Base-by-base conservation (phyloP, 2,113 vertebrate species). In the Strix uralensis region DNA sequence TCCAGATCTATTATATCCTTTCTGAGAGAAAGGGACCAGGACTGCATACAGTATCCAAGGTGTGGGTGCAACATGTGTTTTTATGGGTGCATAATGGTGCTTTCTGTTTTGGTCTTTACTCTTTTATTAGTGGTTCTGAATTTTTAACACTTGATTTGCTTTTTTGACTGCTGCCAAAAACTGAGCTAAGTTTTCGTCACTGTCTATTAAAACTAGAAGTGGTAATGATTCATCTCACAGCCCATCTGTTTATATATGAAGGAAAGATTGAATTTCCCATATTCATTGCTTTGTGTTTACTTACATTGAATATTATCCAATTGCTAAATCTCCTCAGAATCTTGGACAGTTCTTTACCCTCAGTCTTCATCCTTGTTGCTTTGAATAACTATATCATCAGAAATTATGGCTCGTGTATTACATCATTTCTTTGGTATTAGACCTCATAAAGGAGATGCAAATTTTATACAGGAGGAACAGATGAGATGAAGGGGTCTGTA, bases 61-160 rank as follows among this genome's bases (percentile, higher is more conserved):
- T 54, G 29, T 69, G 73, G 49, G 25, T 85, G 25, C 81, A 46
- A 3, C 8, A 1, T n/a, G 32, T 19, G 15, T 75, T 87, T 71
- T 10, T 80, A 18, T 59, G 66, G 38, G 59, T 83, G 34, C 27
- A 14, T n/a, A 57, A 11, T 30, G 26, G 22, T 61, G 59, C 42
- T 92, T 86, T 93, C 49, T 90, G 67, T 13, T 93, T 88, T 80
- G n/a, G 52, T 95, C 91, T 92, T 73, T 52, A 40, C 61, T 47
- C 52, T 90, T 84, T 80, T 83, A 82, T 77, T 86, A 92, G 40
- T 19, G 15, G 25, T 83, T 90, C 49, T 47, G 38, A n/a, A n/a
- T 90, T 93, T 77, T 92, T 88, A 77, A 69, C 42, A 29, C 17
- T 47, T 77, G 51, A 46, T 77, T 83, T 83, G 54, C 30, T 77